Evolutionary conservation across 2,888 invertebrate species (phyloP).

Genomic region (Drosophila putrida): DNA sequence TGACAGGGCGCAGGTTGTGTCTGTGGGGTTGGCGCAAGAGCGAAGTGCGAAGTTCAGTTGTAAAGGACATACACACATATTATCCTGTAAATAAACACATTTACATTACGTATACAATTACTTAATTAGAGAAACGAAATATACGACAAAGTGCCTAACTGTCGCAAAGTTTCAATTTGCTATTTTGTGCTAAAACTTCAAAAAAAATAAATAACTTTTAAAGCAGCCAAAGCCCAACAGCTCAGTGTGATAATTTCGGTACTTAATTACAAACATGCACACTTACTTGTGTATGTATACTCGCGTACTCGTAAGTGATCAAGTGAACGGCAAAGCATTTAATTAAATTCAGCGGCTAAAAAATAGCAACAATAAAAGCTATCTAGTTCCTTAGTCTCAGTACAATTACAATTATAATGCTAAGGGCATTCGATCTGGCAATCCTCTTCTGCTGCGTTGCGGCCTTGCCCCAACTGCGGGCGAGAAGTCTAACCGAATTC

Average conservation of each 20-base stretch:
- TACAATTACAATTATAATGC: slow-evolving; percentile 33
- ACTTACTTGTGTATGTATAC: background rate
- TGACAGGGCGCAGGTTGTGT: slow-evolving; percentile 74
- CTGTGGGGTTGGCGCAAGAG: slow-evolving; percentile 48
- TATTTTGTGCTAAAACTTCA: slow-evolving; percentile 16
- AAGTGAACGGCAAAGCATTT: slow-evolving; percentile 26
- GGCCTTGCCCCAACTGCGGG: slow-evolving; percentile 32
- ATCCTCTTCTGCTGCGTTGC: slow-evolving; percentile 53
- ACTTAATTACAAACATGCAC: slow-evolving; percentile 29
- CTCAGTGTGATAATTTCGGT: slow-evolving; percentile 36
- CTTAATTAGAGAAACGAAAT: background rate
- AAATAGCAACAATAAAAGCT: slow-evolving; percentile 3
- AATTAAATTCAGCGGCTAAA: slow-evolving; percentile 18
- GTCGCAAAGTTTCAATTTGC: slow-evolving; percentile 1
- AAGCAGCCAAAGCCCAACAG: slow-evolving; percentile 3
- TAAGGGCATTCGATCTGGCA: slow-evolving; percentile 24
- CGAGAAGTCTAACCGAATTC: slow-evolving; percentile 42
- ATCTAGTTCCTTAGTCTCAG: slow-evolving; percentile 35
- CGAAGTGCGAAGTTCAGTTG: slow-evolving; percentile 31
- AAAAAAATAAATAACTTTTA: slow-evolving; percentile 3
- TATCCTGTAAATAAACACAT: slow-evolving; percentile 9
- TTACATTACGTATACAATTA: slow-evolving; percentile 2
- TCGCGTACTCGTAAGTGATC: slow-evolving; percentile 19
- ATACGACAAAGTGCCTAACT: slow-evolving; percentile 11
- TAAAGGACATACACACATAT: slow-evolving; percentile 2